Percentiles rank a stretch among this genome's conserved stretches.
phyloP scores from a whole-genome alignment of 1,140 invertebrate genomes.

The Ceratoteleas bidentatus region DNA sequence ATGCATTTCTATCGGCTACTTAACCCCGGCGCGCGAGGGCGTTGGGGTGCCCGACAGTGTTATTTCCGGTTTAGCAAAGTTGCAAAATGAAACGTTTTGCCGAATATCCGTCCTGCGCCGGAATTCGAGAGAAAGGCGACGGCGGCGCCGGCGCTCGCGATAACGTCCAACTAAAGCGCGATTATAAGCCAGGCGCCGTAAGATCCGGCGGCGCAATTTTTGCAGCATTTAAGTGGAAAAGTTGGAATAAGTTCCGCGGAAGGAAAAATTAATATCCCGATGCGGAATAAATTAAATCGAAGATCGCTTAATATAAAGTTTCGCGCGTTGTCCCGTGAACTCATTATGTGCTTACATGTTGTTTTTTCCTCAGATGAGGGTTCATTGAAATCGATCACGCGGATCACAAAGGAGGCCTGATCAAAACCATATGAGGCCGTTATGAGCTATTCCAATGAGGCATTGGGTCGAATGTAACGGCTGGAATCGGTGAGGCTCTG shows the following conservation, averaged over 20 bases:
- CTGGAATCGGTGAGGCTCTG: no score
- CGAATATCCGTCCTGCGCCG: conserved; percentile 41
- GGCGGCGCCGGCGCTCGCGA: conserved; percentile 31
- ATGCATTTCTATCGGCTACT: conserved; percentile 78
- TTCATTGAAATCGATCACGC: background rate
- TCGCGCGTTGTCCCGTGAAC: background rate
- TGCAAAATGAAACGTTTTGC: conserved; percentile 61
- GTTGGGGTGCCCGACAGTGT: conserved; percentile 48
- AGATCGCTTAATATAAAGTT: conserved; percentile 39
- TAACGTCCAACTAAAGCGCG: conserved; percentile 47
- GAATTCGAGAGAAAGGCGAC: conserved; percentile 36
- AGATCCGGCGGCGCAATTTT: conserved; percentile 24
- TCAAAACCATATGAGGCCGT: no score
- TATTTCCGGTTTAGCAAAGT: conserved; percentile 64
- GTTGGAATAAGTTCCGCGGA: conserved; percentile 30
- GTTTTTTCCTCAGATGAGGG: conserved; percentile 1
- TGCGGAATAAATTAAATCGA: conserved; percentile 42
- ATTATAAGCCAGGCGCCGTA: conserved; percentile 33
- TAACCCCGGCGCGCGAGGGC: conserved; percentile 51
- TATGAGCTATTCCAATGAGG: no score
- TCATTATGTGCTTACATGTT: conserved; percentile 19
- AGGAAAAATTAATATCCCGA: conserved; percentile 38
- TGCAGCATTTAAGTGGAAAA: conserved; percentile 40
- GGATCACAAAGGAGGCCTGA: no score
- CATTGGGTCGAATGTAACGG: no score